phyloP scores from a whole-genome alignment of 2,113 vertebrate genomes.

The Propithecus coquereli region DNA sequence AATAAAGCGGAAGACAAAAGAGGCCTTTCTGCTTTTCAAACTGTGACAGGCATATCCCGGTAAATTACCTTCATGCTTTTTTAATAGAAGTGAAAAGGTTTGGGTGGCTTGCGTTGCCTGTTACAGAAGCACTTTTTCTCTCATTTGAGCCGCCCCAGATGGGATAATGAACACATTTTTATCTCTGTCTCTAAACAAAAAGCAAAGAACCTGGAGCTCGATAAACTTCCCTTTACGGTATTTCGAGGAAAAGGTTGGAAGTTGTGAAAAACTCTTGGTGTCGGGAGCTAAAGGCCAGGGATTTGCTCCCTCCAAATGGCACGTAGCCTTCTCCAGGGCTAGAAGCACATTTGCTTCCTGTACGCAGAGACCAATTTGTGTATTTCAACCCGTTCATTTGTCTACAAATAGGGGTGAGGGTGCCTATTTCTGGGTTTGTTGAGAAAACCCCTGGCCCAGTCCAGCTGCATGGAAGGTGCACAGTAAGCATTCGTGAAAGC shows the following conservation, averaged over 20 bases:
- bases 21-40: conserved; percentile 74
- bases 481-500: background rate
- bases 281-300: background rate
- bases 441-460: background rate
- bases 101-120: conserved; percentile 76
- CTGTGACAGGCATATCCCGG: conserved; percentile 76
- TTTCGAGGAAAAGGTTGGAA: conserved; percentile 58
- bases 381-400: background rate
- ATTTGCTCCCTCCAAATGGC: background rate
- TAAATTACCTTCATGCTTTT: conserved; percentile 81
- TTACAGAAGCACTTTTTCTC: conserved; percentile 80
- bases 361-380: background rate
- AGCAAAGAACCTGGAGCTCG: conserved; percentile 59
- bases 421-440: background rate
- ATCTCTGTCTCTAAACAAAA: conserved; percentile 75
- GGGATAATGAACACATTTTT: conserved; percentile 78
- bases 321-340: background rate
- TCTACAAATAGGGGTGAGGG: background rate
- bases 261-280: background rate
- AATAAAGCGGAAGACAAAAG: conserved; percentile 81
- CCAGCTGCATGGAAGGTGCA: rapidly evolving
- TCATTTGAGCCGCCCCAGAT: conserved; percentile 63
- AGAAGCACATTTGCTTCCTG: background rate
- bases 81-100: conserved; percentile 79
- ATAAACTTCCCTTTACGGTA: conserved; percentile 40